Evolutionary conservation across 2,888 invertebrate genomes (phyloP), one percentile per base, ranked within the genome.

Genomic region (Apodemia zela): DNA sequence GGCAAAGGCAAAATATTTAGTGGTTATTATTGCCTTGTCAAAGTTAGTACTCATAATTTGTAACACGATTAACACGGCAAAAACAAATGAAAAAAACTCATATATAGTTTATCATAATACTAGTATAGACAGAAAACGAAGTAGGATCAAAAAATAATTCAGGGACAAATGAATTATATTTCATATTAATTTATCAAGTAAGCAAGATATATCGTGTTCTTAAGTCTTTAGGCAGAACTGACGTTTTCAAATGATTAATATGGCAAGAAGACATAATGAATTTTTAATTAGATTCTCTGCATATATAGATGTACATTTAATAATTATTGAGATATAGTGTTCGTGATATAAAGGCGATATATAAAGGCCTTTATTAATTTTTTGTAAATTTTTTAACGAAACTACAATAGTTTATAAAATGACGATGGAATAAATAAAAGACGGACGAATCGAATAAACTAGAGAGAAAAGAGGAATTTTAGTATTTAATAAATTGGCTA

Each of bases 161-260:
- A 42, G 42, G 15, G 11, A 15, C 42, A 42, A 42, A 42, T 15
- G 3, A 15, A 38, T 38, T 42, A 42, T 13, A 42, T 42, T 51
- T 51, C 5, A 18, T 18, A 13, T 13, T 25, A 51, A 51, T 51
- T 51, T 13, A 25, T 51, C 13, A 51, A 21, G 51, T 51, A 51
- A 51, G 51, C 51, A 51, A 21, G 13, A 51, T 25, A 21, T 51
- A 51, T 51, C 5, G 13, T 51, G 51, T 51, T 21, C 51, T 42
- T 51, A 51, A 51, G 51, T 25, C 51, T 5, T 21, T 51, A 21
- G 51, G 21, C 51, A 51, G 4, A 51, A 21, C 21, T 51, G 51
- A 51, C 51, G 51, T 18, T 21, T 51, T 51, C 21, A 21, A 51
- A 51, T 51, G 51, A 51, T 51, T 51, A 51, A 51, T 51, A 51